Conservation (phyloP, 2,797 vertebrate species). For the Apogon talboti region DNA sequence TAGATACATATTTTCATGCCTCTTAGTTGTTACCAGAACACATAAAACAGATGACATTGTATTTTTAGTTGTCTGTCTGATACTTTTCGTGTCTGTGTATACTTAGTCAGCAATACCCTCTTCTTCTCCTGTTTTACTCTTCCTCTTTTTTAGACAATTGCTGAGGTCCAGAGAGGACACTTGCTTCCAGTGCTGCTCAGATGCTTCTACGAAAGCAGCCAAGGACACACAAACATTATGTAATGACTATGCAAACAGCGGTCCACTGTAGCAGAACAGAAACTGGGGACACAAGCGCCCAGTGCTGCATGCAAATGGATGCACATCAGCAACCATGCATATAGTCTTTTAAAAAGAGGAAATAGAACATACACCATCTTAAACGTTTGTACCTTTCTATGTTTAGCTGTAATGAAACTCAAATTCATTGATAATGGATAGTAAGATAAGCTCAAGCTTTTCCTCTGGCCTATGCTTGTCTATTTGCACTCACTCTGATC, state of each 20-base stretch:
- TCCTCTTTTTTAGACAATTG: constrained; percentile 11
- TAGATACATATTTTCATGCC: neutral
- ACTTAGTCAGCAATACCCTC: neutral
- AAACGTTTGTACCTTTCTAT: constrained; percentile 3
- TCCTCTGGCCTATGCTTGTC: neutral
- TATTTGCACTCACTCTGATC: neutral
- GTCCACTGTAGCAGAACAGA: constrained; percentile 11
- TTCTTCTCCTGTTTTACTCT: neutral
- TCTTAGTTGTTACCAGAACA: neutral
- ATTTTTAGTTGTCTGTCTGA: neutral
- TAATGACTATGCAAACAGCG: constrained; percentile 38
- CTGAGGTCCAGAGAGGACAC: constrained; percentile 18
- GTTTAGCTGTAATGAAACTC: constrained; percentile 26
- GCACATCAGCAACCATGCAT: neutral
- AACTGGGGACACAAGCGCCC: neutral
- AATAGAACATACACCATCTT: constrained; percentile 2
- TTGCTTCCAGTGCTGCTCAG: constrained; percentile 17
- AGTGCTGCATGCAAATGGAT: neutral
- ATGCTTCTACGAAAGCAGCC: constrained; percentile 27
- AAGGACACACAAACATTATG: constrained; percentile 48
- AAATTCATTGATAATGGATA: neutral
- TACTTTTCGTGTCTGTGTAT: constrained; percentile 1
- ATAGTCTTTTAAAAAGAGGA: constrained; percentile 18
- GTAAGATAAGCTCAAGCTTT: constrained; percentile 2
- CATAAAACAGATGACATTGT: neutral